phyloP scores from a whole-genome alignment of 30 jellyfish, hydroid and myxozoan species.

The Thelohanellus kitauei region DNA sequence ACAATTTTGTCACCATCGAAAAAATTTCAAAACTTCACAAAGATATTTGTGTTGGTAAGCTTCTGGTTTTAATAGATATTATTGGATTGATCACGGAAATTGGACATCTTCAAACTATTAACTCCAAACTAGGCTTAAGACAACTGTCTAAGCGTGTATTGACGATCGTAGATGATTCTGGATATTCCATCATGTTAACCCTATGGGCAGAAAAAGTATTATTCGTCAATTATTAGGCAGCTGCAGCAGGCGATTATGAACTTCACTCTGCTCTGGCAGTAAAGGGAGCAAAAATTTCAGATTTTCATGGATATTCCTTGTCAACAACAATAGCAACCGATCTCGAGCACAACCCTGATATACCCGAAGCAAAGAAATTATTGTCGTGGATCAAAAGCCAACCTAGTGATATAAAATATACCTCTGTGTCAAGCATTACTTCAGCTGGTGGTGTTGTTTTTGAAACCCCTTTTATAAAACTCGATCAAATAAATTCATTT shows the following conservation, averaged over 20 bases:
- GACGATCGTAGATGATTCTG: slow-evolving; percentile 47
- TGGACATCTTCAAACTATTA: background rate
- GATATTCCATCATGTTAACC: slow-evolving; percentile 25
- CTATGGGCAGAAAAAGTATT: slow-evolving; percentile 85
- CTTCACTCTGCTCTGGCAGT: slow-evolving; percentile 62
- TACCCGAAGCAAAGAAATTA: slow-evolving; percentile 49
- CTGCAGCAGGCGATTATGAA: too few species aligned
- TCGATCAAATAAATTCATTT: too few species aligned
- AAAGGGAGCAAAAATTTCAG: slow-evolving; percentile 86
- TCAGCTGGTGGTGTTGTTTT: background rate
- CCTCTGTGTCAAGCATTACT: background rate
- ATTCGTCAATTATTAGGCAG: too few species aligned
- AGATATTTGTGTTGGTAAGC: slow-evolving; percentile 58
- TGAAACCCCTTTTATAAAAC: background rate
- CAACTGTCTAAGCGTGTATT: slow-evolving; percentile 68
- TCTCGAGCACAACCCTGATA: slow-evolving; percentile 45
- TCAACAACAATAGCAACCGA: slow-evolving; percentile 10
- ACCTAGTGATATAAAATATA: too few species aligned
- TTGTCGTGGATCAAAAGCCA: slow-evolving; percentile 74
- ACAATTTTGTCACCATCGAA: slow-evolving; percentile 19
- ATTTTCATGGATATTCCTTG: slow-evolving; percentile 23
- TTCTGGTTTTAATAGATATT: background rate
- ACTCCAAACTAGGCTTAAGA: background rate
- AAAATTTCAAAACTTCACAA: slow-evolving; percentile 31
- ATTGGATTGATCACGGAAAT: background rate